phyloP scores from a whole-genome alignment of 1,140 invertebrate species.

The Bombyx mori region ASM3026992v2 NC_085110.1:5796501-5797000 shows the following conservation, averaged over 20 bases:
- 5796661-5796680: slow-evolving; percentile 17
- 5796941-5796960: slow-evolving; percentile 9
- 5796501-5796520: background rate
- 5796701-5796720: background rate
- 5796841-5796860: slow-evolving; percentile 11
- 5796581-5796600: slow-evolving; percentile 10
- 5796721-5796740: slow-evolving; percentile 1
- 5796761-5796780: background rate
- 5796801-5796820: slow-evolving; percentile 4
- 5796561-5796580: slow-evolving; percentile 9
- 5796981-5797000: slow-evolving; percentile 3
- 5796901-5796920: background rate
- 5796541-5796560: slow-evolving; percentile 7
- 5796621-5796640: slow-evolving; percentile 17
- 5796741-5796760: slow-evolving; percentile 1
- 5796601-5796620: slow-evolving; percentile 11
- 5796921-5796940: slow-evolving; percentile 8
- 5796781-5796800: background rate
- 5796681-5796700: background rate
- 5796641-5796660: background rate
- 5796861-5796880: slow-evolving; percentile 11
- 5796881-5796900: slow-evolving; percentile 11
- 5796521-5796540: slow-evolving; percentile 10
- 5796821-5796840: background rate
- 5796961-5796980: slow-evolving; percentile 8